A percentile compares a stretch with the other conserved stretches of the same genome.
phyloP scores from a whole-genome alignment of 2,797 vertebrate genomes.

The Danio aesculapii region DNA sequence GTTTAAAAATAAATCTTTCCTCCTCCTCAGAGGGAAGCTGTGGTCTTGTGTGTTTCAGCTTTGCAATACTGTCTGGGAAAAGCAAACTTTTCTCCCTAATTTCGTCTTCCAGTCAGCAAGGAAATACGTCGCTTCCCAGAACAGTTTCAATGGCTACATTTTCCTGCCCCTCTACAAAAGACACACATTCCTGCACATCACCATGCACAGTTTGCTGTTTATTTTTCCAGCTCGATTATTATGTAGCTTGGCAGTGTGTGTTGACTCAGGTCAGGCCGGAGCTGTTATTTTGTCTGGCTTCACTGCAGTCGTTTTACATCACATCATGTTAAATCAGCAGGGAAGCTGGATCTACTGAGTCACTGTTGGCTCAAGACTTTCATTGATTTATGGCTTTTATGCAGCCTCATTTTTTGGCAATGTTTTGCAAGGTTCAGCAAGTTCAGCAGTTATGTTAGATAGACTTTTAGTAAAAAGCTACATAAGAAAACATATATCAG shows the following conservation, averaged over 20 bases:
- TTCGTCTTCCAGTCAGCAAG: not conserved
- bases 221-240: constrained; percentile 16
- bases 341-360: not conserved
- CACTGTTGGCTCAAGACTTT: not conserved
- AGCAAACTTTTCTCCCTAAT: not conserved
- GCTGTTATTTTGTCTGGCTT: constrained; percentile 22
- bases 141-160: constrained; percentile 2
- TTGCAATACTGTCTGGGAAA: not conserved
- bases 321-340: not conserved
- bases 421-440: constrained; percentile 3
- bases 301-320: constrained; percentile 19
- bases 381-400: not conserved
- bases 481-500: no score
- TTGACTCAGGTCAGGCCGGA: not conserved
- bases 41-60: not conserved
- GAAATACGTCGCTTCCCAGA: not conserved
- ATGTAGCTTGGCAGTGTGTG: constrained; percentile 14
- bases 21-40: not conserved
- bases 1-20: not conserved
- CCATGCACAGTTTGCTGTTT: not conserved
- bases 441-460: not conserved
- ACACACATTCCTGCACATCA: constrained; percentile 6
- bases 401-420: not conserved
- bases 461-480: not conserved
- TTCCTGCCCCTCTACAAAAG: not conserved